phyloP scores from a whole-genome alignment of 1,140 invertebrate genomes.

The Drosophila auraria region DNA sequence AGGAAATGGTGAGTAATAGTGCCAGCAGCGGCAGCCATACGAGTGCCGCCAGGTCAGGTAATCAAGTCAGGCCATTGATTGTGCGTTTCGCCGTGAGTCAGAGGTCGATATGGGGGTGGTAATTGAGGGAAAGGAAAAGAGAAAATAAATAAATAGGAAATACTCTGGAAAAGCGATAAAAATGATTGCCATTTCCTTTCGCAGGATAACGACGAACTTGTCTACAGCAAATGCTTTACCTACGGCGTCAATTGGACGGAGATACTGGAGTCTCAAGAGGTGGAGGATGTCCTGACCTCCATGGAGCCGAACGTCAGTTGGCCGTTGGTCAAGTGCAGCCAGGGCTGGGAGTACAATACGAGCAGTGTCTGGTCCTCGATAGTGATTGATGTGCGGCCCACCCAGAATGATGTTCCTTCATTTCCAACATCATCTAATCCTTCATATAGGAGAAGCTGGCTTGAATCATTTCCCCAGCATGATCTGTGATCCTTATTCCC shows the following conservation, averaged over 20 bases:
- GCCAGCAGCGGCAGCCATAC: conserved; percentile 42
- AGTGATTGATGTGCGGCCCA: conserved; percentile 91
- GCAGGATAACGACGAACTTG: conserved; percentile 85
- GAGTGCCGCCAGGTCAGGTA: conserved; percentile 32
- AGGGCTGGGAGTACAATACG: conserved; percentile 93
- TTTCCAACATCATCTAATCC: conserved; percentile 12
- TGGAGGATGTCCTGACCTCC: conserved; percentile 55
- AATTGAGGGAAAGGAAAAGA: conserved; percentile 9
- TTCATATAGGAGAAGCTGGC: conserved; percentile 60
- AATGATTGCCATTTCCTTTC: conserved; percentile 38
- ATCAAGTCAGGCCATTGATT: conserved; percentile 57
- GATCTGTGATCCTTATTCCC: neutral
- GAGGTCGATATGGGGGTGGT: conserved; percentile 48
- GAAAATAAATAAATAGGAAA: neutral
- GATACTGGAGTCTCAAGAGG: conserved; percentile 77
- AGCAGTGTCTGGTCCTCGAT: conserved; percentile 90
- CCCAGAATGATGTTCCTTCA: conserved; percentile 4
- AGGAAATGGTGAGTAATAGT: conserved; percentile 76
- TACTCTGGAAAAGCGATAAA: neutral
- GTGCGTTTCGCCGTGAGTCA: conserved; percentile 36
- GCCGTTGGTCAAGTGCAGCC: conserved; percentile 88
- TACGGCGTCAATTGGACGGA: conserved; percentile 91
- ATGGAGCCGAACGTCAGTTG: conserved; percentile 87
- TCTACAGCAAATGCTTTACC: conserved; percentile 88
- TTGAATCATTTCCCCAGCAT: conserved; percentile 55